Percentiles rank a stretch among this genome's conserved stretches.
Evolutionary conservation across 2,888 invertebrate genomes (phyloP).

Genomic region (Nowickia ferox): DNA sequence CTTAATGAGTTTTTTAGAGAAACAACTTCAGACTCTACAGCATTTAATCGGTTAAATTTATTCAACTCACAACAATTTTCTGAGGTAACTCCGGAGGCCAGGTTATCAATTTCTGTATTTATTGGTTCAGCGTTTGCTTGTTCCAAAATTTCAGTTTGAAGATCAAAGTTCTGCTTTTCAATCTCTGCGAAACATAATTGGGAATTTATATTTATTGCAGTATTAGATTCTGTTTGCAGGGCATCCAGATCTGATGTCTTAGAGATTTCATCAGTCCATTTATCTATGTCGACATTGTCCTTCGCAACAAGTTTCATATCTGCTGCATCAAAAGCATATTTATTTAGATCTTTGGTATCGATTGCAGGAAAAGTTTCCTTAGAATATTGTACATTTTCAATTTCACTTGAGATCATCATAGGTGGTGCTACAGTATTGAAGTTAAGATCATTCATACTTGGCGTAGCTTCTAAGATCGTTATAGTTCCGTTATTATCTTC

Average conservation of each 20-base stretch:
- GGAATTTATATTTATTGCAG: background rate
- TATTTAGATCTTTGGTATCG: slow-evolving; percentile 1
- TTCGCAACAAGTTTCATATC: background rate
- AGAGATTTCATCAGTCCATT: background rate
- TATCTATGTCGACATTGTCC: background rate
- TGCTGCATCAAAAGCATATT: background rate
- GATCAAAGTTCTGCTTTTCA: background rate
- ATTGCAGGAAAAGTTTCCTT: slow-evolving; percentile 1
- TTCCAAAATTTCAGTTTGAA: background rate
- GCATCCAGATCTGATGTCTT: background rate
- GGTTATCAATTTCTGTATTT: background rate
- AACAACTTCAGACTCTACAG: background rate
- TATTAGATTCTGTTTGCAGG: background rate
- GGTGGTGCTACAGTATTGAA: background rate
- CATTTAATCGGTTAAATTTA: background rate
- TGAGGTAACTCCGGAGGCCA: background rate
- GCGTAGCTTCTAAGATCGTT: slow-evolving; percentile 15
- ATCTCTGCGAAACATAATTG: background rate
- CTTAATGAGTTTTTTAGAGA: background rate
- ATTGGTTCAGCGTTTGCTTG: background rate
- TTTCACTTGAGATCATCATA: slow-evolving; percentile 22
- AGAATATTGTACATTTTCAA: slow-evolving; percentile 38
- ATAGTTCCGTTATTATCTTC: background rate
- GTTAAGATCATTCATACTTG: slow-evolving; percentile 34
- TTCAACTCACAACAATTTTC: background rate